These are phyloP conservation scores for Hemaris fuciformis DNA, from an alignment of 2,888 invertebrate species.

Conservation along the genomic window DNA sequence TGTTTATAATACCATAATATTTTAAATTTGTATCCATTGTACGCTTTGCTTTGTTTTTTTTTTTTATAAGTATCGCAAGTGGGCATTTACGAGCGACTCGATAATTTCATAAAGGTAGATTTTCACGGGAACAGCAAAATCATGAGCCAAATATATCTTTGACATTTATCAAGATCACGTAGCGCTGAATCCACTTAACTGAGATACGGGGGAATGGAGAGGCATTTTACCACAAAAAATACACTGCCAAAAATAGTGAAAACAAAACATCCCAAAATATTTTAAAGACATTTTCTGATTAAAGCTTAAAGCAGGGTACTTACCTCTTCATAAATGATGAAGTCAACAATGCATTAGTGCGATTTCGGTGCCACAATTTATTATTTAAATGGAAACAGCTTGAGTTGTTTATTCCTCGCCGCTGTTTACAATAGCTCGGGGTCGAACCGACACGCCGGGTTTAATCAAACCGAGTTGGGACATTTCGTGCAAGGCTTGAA, in stretches of 20 bases:
- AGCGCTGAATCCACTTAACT: neutral
- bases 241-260: neutral
- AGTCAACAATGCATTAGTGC: neutral
- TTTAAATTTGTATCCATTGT: too few species aligned
- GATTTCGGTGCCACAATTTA: constrained; percentile 1
- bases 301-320: neutral
- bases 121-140: too few species aligned
- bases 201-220: too few species aligned
- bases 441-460: neutral
- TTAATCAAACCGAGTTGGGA: neutral
- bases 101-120: too few species aligned
- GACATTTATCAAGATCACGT: neutral
- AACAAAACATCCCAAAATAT: neutral
- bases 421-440: neutral
- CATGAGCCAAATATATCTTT: too few species aligned
- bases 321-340: neutral
- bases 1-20: too few species aligned
- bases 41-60: too few species aligned
- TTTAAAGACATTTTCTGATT: neutral
- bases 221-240: neutral
- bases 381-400: constrained; percentile 5
- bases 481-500: neutral
- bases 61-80: too few species aligned
- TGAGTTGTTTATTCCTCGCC: neutral
- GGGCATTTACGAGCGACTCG: too few species aligned